Evolutionary conservation across 2,797 vertebrate genomes (phyloP), one percentile per base, ranked within the genome.

Genomic region (Alauda arvensis): DNA sequence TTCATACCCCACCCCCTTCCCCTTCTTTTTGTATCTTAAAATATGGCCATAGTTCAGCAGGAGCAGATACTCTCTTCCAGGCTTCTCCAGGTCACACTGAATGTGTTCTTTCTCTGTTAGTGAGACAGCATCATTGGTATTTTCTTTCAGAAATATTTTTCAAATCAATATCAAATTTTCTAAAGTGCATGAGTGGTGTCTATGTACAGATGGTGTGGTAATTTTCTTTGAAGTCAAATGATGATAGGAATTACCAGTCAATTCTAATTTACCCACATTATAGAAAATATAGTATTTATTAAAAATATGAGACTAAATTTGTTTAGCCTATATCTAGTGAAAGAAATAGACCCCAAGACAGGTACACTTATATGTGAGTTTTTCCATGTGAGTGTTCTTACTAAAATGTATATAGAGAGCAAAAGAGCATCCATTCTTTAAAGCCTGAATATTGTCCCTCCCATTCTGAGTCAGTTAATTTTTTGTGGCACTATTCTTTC

Each of bases 131-230:
- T 77, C 48, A 77, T 79, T 24, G 23, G 59, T 90, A 49, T 91
- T 90, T 90, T 86, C 29, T 86, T 93, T 91, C 68, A 77, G 80
- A 82, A 94, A 89, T 89, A 90, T 87, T 92, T 82, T 40, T 37
- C 49, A 63, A 91, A 90, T 92, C 77, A 87, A 74, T 85, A 91
- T 69, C 78, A 77, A 60, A 75, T 93, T 91, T 94, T 92, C 51
- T 46, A 10, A 93, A 92, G 82, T 70, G 43, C 70, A 20, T 74
- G 62, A 49, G 45, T 82, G 71, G 56, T 71, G 71, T 74, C 53
- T 85, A 1, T 66, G 59, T 75, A 90, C 81, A 86, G 51, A 69
- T 82, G 66, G 61, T 55, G 45, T 70, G 51, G 45, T 68, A 86
- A 77, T 70, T 77, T 92, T 57, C 48, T 82, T 88, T 89, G 71